Evolutionary conservation across 2,888 invertebrate genomes (phyloP), one percentile per base, ranked within the genome.

Genomic region (Drosophila paranaensis): DNA sequence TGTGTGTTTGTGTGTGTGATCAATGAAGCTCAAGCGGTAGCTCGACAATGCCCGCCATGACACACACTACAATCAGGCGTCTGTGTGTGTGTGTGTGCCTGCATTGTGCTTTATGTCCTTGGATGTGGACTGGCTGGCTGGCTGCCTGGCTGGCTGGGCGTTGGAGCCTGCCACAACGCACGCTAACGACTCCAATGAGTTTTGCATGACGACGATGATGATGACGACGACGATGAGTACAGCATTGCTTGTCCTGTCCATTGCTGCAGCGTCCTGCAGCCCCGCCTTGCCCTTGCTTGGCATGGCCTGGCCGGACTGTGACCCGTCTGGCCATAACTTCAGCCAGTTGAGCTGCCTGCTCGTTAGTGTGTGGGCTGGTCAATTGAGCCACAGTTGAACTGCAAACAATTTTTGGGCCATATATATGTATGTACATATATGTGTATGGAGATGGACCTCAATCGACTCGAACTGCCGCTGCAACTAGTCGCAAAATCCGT

Each of bases 161-260:
- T 54, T 54, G 54, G 40, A 54, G 43, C 33, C 46, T 30, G 43
- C 48, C 58, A 55, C 54, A 66, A 74, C 68, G 77, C 77, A 77
- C 73, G 84, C 84, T 82, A 84, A 85, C 83, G 83, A 84, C 86
- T 86, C 82, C 80, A 84, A 82, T 86, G 83, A 79, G 86, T 80
- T 84, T 83, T 84, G 86, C 83, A 84, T 84, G 79, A 76, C 43
- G 42, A 71, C 69, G 82, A 81, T 69, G 80, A 62, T 35, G 61
- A 75, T 35, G 62, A 53, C 16, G 71, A 57, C 55, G 54, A 64
- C 73, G 63, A 67, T 60, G 74, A 68, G 71, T 48, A 74, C 71
- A 70, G 69, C 81, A 74, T 69, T 65, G 82, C 63, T 60, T 43
- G 61, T 71, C 48, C 70, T 64, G 67, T 64, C 62, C 62, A 57